phyloP scores from a whole-genome alignment of 2,888 invertebrate species.

The Notocelia uddmanniana region DNA sequence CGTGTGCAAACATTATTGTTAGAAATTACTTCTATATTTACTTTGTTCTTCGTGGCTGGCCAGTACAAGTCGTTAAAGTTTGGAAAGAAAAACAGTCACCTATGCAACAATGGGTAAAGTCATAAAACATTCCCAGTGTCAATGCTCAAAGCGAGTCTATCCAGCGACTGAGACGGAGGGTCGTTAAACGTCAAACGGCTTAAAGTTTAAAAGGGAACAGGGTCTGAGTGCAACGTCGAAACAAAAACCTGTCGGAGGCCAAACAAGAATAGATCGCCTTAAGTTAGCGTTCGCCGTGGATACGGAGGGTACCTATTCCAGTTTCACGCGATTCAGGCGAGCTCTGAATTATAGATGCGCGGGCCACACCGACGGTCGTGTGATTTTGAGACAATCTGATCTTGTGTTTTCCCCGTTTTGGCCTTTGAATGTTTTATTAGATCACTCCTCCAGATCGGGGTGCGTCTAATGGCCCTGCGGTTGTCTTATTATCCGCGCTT shows the following conservation, averaged over 20 bases:
- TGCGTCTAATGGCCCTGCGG: slow-evolving; percentile 76
- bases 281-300: slow-evolving; percentile 60
- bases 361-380: slow-evolving; percentile 76
- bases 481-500: slow-evolving; percentile 57
- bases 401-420: slow-evolving; percentile 80
- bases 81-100: slow-evolving; percentile 19
- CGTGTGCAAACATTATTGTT: neutral
- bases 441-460: slow-evolving; percentile 68
- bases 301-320: slow-evolving; percentile 64
- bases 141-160: slow-evolving; percentile 39
- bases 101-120: slow-evolving; percentile 34
- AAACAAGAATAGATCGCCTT: slow-evolving; percentile 65
- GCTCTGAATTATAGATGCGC: slow-evolving; percentile 81
- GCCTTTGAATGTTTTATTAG: slow-evolving; percentile 82
- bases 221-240: slow-evolving; percentile 45
- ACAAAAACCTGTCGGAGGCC: slow-evolving; percentile 45
- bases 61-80: slow-evolving; percentile 16
- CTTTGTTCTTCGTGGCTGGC: neutral
- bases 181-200: slow-evolving; percentile 45
- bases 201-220: slow-evolving; percentile 45
- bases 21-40: neutral
- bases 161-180: slow-evolving; percentile 39
- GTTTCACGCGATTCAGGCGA: slow-evolving; percentile 56
- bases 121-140: slow-evolving; percentile 43
- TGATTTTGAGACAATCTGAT: slow-evolving; percentile 86